Evolutionary conservation across 2,888 invertebrate species (phyloP).

Genomic region (Limnephilus rhombicus): DNA sequence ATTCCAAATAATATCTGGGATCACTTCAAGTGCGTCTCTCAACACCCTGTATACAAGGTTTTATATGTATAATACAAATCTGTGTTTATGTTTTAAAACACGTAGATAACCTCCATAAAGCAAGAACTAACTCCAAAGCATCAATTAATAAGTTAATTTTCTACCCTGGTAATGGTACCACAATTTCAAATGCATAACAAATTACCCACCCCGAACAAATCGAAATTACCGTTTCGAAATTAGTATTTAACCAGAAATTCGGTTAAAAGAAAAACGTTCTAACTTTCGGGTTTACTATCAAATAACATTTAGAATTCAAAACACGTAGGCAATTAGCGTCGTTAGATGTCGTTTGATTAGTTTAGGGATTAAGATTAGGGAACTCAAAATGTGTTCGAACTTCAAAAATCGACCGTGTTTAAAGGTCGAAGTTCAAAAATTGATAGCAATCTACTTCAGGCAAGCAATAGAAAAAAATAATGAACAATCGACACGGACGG

Average conservation of each 20-base stretch:
- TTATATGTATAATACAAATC: too few relatives aligned
- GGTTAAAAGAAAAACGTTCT: background rate
- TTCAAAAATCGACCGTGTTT: background rate
- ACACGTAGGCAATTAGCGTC: conserved; percentile 35
- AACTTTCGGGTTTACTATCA: background rate
- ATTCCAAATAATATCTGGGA: too few relatives aligned
- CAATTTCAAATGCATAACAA: background rate
- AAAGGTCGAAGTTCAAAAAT: conserved; percentile 24
- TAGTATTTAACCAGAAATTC: background rate
- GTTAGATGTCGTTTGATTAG: conserved; percentile 37
- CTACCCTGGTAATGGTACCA: background rate
- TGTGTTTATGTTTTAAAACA: background rate
- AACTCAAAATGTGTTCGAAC: background rate
- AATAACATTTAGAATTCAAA: conserved; percentile 3
- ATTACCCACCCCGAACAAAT: background rate
- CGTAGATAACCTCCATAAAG: background rate
- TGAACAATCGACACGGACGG: background rate
- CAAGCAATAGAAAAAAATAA: background rate
- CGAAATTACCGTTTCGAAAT: background rate
- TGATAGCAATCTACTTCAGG: background rate
- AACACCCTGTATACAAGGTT: too few relatives aligned
- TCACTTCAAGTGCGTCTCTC: too few relatives aligned
- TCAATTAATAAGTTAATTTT: background rate
- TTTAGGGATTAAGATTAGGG: conserved; percentile 14
- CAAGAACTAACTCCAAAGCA: background rate